Base-by-base conservation (phyloP, 2,797 vertebrate species). In the Momotus momota region DNA sequence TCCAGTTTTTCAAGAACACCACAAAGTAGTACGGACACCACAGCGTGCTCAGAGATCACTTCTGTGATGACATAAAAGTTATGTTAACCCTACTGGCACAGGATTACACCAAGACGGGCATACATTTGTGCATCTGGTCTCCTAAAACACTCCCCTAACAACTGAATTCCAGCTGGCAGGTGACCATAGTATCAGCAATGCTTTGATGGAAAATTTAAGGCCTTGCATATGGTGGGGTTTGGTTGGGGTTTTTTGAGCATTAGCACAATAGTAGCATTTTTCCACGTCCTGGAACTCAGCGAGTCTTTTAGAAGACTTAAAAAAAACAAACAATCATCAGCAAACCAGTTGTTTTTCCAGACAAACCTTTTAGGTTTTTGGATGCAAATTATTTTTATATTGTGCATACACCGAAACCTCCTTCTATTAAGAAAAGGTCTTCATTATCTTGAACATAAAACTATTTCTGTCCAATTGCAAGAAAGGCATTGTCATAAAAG, bases 381-480 rank as follows among this genome's bases (percentile, higher is more conserved):
- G 31, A 88, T 52, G 15, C 9, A 48, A 48, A 14, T 19, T 83
- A 41, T 35, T 61, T 57, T 64, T 83, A 86, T 2, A 58, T 4
- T 18, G 11, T 10, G 6, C 15, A 77, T 61, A 29, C 20, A 33
- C 2, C 61, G 74, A 62, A 7, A 71, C 2, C 4, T 31, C 33
- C 45, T 64, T 58, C 18, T 77, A 9, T 60, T 54, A 67, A n/a
- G 41, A 87, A 13, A 64, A 74, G 31, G 43, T 0, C 1, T 31
- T 88, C 0, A 0, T 48, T 22, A 66, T 13, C 46, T 38, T 45
- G 46, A 82, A 65, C 0, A 0, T 5, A 48, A 7, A 6, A 72
- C 12, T 0, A 45, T 65, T 90, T 83, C 51, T 77, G 16, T 41
- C 26, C 31, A 73, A 31, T 29, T 60, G 29, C 40, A 57, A 57